Evolutionary conservation across 2,888 invertebrate genomes (phyloP), one percentile per base, ranked within the genome.

Genomic region (Druceiella hillmani): DNA sequence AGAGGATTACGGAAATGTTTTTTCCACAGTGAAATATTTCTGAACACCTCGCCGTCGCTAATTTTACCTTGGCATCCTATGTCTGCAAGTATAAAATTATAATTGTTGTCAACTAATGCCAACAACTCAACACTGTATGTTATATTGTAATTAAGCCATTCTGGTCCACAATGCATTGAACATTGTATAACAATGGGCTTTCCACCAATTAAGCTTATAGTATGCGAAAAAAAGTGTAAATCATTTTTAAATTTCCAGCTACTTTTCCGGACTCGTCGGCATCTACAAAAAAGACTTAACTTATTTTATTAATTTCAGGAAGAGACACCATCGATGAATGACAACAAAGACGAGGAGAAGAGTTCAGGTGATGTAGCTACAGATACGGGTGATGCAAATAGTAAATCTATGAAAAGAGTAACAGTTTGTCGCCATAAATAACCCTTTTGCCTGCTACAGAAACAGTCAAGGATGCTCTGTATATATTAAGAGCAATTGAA

Each of bases 121-220:
- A 50, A 20, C 37, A 50, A 38, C 26, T 49, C 48, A 34, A 50
- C 46, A 20, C 47, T 49, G 25, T 45, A 48, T 25, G 32, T 41
- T 30, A 9, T 26, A 14, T 49, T 46, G 25, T 44, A 47, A 28
- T 45, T 47, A 29, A 16, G 40, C 24, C 41, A 49, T 41, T 40
- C 13, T 38, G 41, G 30, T 24, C 29, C 29, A 4, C 13, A 10
- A n/a, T 29, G 6, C 6, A 29, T 6, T 11, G 29, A 16, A 13
- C 4, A 11, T 14, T 29, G 11, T 4, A 29, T 29, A 4, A 29
- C 29, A 4, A 29, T 12, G n/a, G 13, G 29, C 15, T 29, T 29
- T 9, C 29, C 29, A 29, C 15, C 29, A 6, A 29, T 3, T 6
- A 5, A 29, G 3, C 29, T 16, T 4, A 36, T 15, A 29, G 14